Evolutionary conservation across 2,888 invertebrate species (phyloP), one percentile per base, ranked within the genome.

Genomic region (Cataglyphis altisquamis): DNA sequence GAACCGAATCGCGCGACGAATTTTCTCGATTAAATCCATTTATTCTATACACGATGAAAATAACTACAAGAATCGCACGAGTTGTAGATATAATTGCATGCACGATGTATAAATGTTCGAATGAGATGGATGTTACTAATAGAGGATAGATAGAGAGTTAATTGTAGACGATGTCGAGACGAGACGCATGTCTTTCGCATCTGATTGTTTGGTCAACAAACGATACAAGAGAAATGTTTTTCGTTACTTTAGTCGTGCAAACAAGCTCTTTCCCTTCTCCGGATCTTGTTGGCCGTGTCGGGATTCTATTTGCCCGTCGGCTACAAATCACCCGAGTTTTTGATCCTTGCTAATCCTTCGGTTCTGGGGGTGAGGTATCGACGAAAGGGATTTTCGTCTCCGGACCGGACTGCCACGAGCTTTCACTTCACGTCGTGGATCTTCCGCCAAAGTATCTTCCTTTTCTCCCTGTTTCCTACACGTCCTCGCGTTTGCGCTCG

Each of bases 241-340:
- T 36, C 68, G 64, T 68, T 78, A 67, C 52, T 72, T 77, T n/a
- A 78, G 52, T 64, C 36, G 63, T 32, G 41, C 75, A 86, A 87
- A 87, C 83, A 84, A 66, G 36, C 77, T 64, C 73, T 48, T 83
- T 62, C 60, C 36, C 70, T 32, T 62, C 57, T 67, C 21, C 64
- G 62, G 52, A 84, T 67, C 60, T 64, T 64, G 86, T 83, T 70
- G 83, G 74, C 82, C 74, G 55, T 45, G 85, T 70, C 72, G 63
- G 67, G 75, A 85, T 90, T 89, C 84, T 88, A 88, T 89, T 89
- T 89, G 88, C 84, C 74, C 84, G 84, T 70, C 83, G 52, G 81
- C 87, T 77, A 90, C 90, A 90, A 89, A 89, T 89, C 89, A 89
- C 90, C 84, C 52, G 86, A 84, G 88, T 88, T 89, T 87, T 82